phyloP scores from a whole-genome alignment of 2,113 vertebrate genomes.

The Caloenas nicobarica region DNA sequence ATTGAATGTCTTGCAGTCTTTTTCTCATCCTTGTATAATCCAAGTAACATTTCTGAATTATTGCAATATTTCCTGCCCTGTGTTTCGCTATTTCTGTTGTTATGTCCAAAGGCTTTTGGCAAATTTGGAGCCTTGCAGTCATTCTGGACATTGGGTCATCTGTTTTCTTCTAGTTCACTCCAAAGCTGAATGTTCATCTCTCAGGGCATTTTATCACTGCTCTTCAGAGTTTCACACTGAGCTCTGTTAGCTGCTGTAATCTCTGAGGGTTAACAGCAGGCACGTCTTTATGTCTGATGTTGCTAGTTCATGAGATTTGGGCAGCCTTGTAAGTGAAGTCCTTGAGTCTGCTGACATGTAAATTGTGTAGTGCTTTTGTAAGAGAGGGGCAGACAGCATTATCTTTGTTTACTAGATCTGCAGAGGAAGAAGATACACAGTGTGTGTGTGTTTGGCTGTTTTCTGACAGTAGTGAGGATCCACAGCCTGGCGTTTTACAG shows the following conservation, averaged over 20 bases:
- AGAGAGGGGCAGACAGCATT: not conserved
- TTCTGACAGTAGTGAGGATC: not conserved
- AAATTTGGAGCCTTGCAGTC: not conserved
- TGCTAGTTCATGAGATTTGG: not conserved
- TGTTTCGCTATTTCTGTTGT: not conserved
- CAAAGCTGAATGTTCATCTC: not conserved
- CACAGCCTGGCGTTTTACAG: not conserved
- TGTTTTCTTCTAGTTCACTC: not conserved
- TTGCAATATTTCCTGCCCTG: rapidly evolving
- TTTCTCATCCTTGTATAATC: not conserved
- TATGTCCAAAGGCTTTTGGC: not conserved
- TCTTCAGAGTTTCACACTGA: not conserved
- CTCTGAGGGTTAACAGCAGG: not conserved
- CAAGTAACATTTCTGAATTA: not conserved
- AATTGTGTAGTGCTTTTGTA: not conserved
- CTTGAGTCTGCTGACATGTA: constrained; percentile 7
- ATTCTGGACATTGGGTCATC: not conserved
- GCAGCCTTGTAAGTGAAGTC: constrained; percentile 6
- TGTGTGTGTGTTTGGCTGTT: not conserved
- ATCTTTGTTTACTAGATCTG: not conserved
- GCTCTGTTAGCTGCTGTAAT: not conserved
- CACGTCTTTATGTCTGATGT: not conserved
- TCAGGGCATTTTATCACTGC: not conserved
- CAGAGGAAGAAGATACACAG: not conserved
- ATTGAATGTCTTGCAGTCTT: not conserved